Evolutionary conservation across 2,797 vertebrate genomes (phyloP), one percentile per base, ranked within the genome.

Genomic region (Poecile montanus): DNA sequence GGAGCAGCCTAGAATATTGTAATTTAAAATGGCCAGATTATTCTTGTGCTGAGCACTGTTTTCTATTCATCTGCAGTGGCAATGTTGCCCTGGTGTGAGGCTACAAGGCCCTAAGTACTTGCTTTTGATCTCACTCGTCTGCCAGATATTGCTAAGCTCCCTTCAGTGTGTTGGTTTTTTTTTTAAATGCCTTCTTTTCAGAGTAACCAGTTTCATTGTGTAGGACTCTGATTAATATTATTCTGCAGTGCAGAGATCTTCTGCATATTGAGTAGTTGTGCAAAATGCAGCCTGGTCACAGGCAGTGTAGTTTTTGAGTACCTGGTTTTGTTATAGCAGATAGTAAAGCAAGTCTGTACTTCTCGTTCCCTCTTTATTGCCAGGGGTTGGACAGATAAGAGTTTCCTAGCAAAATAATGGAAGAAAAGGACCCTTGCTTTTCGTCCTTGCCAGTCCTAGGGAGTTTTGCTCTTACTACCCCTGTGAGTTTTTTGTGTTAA

Each of bases 241-340:
- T 68, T 92, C 95, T 96, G 96, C 94, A 95, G 89, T 96, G 95
- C 92, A 78, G 94, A 88, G 85, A 93, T 95, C 94, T 91, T 92
- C 89, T 96, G 96, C 94, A 95, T 97, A 93, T 95, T 95, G 95
- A 97, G 89, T 81, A 95, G 94, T 5, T 92, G 72, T 95, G 92
- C 85, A 93, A 84, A 87, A 92, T 94, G 87, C 89, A 95, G 92
- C 62, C 70, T 78, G 75, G 61, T 78, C 91, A 58, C 44, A 81
- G 82, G 50, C 78, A 44, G 25, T 75, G 75, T 83, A 22, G 58
- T 32, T 88, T 78, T 57, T 62, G 47, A 84, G 73, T 54, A 65
- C 36, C 36, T 74, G 75, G 25, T 75, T 87, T 89, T 85, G 62
- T 91, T 93, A 40, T 42, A 78, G 65, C 40, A 62, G 54, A 34